phyloP scores from a whole-genome alignment of 2,797 vertebrate genomes.

The Neosilurus mollespiculum region DNA sequence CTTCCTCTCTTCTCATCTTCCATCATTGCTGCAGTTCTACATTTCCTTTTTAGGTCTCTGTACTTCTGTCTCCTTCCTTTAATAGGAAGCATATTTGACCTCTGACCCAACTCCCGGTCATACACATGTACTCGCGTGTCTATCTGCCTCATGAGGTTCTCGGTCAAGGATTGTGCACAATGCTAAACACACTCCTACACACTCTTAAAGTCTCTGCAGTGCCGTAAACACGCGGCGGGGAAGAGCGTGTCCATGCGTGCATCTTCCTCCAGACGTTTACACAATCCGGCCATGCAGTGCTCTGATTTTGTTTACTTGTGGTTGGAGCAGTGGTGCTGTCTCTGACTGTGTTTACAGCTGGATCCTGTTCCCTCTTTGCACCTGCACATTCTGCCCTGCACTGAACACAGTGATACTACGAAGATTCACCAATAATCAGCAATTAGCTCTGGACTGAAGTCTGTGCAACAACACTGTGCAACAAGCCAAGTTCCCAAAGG shows the following conservation, averaged over 20 bases:
- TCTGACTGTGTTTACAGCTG: slow-evolving; percentile 64
- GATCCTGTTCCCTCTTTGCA: slow-evolving; percentile 49
- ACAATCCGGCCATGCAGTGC: slow-evolving; percentile 65
- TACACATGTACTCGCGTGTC: slow-evolving; percentile 21
- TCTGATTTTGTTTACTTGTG: slow-evolving; percentile 62
- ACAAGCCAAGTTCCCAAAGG: neutral
- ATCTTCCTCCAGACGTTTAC: slow-evolving; percentile 61
- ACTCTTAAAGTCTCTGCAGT: slow-evolving; percentile 25
- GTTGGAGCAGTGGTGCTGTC: slow-evolving; percentile 52
- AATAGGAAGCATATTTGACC: slow-evolving; percentile 42
- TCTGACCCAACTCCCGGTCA: slow-evolving; percentile 36
- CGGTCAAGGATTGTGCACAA: slow-evolving; percentile 41
- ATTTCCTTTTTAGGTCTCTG: slow-evolving; percentile 37
- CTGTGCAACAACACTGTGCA: no score
- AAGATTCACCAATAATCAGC: neutral
- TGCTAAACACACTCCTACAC: slow-evolving; percentile 42
- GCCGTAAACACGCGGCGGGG: slow-evolving; percentile 19
- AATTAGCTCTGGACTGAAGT: neutral
- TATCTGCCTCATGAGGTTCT: slow-evolving; percentile 33
- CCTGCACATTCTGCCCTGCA: slow-evolving; percentile 37
- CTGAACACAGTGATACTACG: neutral
- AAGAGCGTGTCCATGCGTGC: neutral
- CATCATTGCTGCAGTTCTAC: neutral
- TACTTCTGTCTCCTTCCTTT: slow-evolving; percentile 2
- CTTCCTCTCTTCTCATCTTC: neutral